Conservation (phyloP, 2,113 vertebrate species). For the Porphyrio hochstetteri region DNA sequence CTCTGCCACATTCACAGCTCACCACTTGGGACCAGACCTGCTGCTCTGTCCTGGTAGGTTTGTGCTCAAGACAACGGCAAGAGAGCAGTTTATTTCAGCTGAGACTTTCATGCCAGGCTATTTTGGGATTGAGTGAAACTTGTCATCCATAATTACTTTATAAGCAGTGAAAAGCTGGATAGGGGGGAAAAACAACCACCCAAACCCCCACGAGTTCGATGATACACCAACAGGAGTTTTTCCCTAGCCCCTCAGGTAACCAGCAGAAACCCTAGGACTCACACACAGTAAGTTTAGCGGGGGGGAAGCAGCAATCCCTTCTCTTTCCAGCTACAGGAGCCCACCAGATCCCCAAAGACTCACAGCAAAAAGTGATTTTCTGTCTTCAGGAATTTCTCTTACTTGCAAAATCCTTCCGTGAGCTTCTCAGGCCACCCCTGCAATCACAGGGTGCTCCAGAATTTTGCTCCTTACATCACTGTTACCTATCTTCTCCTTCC, state of each 20-base stretch:
- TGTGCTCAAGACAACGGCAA: not conserved
- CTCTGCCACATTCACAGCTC: not conserved
- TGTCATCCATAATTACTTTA: not conserved
- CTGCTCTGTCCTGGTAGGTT: not conserved
- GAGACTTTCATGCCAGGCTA: not conserved
- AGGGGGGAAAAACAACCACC: not conserved
- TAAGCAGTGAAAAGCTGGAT: not conserved
- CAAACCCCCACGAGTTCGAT: not conserved
- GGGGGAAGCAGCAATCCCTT: not conserved
- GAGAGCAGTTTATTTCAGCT: not conserved
- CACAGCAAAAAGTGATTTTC: not conserved
- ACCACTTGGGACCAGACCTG: not conserved
- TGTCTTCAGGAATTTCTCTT: not conserved
- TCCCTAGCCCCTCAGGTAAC: not conserved
- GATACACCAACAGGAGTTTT: not conserved
- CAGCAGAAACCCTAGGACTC: not conserved
- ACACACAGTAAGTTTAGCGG: not conserved
- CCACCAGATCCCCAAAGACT: not conserved
- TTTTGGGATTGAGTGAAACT: not conserved
- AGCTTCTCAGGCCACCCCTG: not conserved
- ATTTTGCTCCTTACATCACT: not conserved
- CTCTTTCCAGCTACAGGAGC: not conserved
- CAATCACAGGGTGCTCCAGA: not conserved
- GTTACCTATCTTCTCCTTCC: not conserved
- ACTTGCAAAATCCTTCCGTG: not conserved